Evolutionary conservation across 2,113 vertebrate genomes (phyloP).

Genomic region (Emydura subglobosa): DNA sequence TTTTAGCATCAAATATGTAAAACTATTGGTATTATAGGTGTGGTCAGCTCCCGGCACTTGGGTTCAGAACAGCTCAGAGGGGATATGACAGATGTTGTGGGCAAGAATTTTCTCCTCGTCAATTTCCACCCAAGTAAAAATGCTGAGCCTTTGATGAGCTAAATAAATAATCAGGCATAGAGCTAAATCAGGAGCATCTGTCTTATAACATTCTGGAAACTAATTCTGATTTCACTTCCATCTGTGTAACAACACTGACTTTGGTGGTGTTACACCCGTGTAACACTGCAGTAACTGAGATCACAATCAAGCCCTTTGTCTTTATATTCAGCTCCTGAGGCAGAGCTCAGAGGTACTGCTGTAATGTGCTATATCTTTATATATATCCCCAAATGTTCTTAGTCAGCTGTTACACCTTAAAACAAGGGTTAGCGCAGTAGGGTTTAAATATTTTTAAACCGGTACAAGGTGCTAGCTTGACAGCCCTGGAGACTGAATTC

Average conservation of each 20-base stretch:
- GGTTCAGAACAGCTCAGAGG: neutral
- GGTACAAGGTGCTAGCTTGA: accelerated
- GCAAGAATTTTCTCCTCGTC: neutral
- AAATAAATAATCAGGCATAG: slow-evolving; percentile 30
- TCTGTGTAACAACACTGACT: neutral
- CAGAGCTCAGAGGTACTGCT: neutral
- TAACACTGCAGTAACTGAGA: neutral
- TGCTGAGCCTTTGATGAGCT: slow-evolving; percentile 3
- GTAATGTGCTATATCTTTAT: neutral
- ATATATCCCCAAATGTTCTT: neutral
- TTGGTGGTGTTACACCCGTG: neutral
- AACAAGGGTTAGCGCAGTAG: neutral
- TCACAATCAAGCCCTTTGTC: neutral
- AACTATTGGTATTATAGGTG: neutral
- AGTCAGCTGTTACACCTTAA: neutral
- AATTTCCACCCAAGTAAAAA: neutral
- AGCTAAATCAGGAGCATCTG: neutral
- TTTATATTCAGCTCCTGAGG: neutral
- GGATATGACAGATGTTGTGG: neutral
- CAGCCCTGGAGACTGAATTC: neutral
- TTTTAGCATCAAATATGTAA: neutral
- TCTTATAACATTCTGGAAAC: neutral
- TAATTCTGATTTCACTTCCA: neutral
- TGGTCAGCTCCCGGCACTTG: neutral
- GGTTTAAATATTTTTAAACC: neutral